These are phyloP conservation scores for Operophtera brumata DNA, from an alignment of 2,888 invertebrate species.

Conservation along the genomic window DNA sequence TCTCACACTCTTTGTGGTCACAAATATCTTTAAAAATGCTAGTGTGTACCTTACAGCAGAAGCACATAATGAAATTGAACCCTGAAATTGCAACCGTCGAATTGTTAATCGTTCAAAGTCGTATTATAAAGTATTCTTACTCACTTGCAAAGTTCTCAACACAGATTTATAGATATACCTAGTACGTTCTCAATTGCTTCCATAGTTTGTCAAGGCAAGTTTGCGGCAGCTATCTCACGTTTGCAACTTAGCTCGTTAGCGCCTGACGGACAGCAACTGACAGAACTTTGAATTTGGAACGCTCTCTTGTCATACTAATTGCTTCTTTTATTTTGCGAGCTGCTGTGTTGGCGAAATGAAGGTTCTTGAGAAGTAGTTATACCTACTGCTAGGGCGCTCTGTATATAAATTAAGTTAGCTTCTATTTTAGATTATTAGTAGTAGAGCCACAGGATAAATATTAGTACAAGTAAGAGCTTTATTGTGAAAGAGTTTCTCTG, in stretches of 20 bases:
- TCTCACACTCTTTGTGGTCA: too few species aligned
- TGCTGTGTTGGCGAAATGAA: not conserved
- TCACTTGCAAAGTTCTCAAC: not conserved
- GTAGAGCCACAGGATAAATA: too few species aligned
- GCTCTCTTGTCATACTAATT: conserved; percentile 14
- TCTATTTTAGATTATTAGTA: too few species aligned
- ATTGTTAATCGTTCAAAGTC: not conserved
- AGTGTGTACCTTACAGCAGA: too few species aligned
- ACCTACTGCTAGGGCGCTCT: too few species aligned
- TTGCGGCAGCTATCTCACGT: conserved; percentile 18
- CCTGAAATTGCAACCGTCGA: not conserved
- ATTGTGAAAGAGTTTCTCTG: too few species aligned
- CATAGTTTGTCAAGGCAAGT: conserved; percentile 16
- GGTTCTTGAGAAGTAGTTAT: too few species aligned
- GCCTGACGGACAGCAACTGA: conserved; percentile 24
- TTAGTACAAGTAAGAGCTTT: too few species aligned
- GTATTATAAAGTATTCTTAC: not conserved
- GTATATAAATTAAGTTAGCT: too few species aligned
- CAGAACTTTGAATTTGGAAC: conserved; percentile 28
- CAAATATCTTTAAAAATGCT: too few species aligned
- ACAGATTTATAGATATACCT: too few species aligned
- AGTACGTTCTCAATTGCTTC: conserved; percentile 10
- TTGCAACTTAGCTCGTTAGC: conserved; percentile 36
- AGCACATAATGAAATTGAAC: too few species aligned
- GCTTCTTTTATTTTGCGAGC: not conserved